Conservation (phyloP, 2,113 vertebrate genomes). For the Phoxinus phoxinus region DNA sequence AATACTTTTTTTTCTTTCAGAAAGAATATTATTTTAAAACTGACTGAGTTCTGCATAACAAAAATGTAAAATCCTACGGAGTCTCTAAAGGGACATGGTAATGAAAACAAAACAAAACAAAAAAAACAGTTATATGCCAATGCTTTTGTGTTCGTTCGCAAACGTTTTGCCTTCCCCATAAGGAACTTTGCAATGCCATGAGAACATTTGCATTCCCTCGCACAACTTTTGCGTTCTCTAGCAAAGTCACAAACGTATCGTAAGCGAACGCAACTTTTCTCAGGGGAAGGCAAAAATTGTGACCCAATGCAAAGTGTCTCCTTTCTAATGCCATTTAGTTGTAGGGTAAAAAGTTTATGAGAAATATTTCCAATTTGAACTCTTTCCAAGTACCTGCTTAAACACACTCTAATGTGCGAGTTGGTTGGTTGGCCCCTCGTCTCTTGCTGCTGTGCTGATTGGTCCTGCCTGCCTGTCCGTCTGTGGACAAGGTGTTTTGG, state of each 20-base stretch:
- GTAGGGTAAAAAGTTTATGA: not conserved
- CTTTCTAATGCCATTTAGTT: not conserved
- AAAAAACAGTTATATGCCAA: too few species aligned
- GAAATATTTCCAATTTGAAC: not conserved
- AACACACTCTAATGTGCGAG: not conserved
- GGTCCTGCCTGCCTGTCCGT: slow-evolving; percentile 13
- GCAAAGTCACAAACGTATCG: too few species aligned
- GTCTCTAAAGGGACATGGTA: too few species aligned
- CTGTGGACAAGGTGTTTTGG: slow-evolving; percentile 80
- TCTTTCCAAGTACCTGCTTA: not conserved
- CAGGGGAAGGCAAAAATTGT: too few species aligned
- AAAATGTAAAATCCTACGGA: not conserved
- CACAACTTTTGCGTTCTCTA: too few species aligned
- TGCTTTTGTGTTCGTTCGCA: too few species aligned
- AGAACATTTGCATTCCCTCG: too few species aligned
- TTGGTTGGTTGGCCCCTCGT: not conserved
- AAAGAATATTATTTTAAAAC: not conserved
- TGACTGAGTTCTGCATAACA: not conserved
- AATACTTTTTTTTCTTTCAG: not conserved
- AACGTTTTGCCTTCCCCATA: too few species aligned
- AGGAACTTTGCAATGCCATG: too few species aligned
- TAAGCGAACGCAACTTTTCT: too few species aligned
- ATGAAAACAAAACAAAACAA: too few species aligned
- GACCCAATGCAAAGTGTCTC: too few species aligned
- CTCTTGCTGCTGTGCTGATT: not conserved